Evolutionary conservation across 2,113 vertebrate species (phyloP), one percentile per base, ranked within the genome.

Genomic region (Dromas ardeola): DNA sequence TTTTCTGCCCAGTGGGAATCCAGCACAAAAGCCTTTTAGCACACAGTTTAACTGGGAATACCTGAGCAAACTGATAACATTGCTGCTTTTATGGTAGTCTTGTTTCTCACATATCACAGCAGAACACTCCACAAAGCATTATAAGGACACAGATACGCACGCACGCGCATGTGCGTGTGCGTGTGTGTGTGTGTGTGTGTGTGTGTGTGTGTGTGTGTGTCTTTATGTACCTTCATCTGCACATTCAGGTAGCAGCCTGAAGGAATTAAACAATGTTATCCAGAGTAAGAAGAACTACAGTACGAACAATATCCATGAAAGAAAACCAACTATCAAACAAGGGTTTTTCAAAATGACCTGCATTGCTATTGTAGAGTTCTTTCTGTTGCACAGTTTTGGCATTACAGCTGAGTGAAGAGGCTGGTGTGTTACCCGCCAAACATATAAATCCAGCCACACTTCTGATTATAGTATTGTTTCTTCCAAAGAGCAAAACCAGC

Each of bases 21-120:
- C 66, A 92, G 32, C 71, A 77, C 70, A 92, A 95, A 97, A 97
- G 66, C 83, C 83, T 95, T 95, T 94, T 70, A 83, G 67, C 83
- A 52, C 85, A 86, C 53, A 83, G 62, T 96, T 95, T 91, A 83
- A 91, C 70, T 87, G 94, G 94, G 88, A 96, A 92, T 97, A 92
- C 93, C 89, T 95, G 93, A 94, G 84, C 56, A 96, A 95, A 96
- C 79, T 85, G 94, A 95, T 97, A 97, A 78, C 53, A 15, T 23
- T 95, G 63, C 55, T 93, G 81, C 86, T 92, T 94, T 94, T 67
- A 71, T 59, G 34, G 14, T 32, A 63, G 90, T n/a, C 55, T 86
- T 93, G 67, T 85, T 88, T 93, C 45, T 62, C 36, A 76, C 12
- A 7, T 85, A 84, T 92, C 83, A 32, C 58, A 73, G 30, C 77